Percentiles rank a stretch among this genome's conserved stretches.
Conservation (phyloP, 2,888 invertebrate genomes). For the Tinea pellionella region DNA sequence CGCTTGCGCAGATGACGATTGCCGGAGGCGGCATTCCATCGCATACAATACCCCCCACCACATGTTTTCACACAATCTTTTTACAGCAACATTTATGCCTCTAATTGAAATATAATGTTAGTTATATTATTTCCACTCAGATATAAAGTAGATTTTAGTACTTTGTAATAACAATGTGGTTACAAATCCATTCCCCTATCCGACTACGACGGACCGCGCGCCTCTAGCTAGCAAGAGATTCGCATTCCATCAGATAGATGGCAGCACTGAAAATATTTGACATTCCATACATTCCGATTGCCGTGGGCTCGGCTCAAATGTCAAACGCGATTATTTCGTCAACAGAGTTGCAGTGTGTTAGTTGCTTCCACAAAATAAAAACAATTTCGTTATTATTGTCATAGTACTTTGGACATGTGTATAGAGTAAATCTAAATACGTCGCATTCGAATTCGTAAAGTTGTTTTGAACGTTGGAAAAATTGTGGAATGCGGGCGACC, state of each 20-base stretch:
- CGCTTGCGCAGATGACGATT: constrained; percentile 38
- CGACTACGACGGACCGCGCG: not conserved
- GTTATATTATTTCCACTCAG: too few relatives aligned
- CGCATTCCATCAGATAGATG: constrained; percentile 61
- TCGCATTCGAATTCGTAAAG: constrained; percentile 32
- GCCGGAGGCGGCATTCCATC: constrained; percentile 50
- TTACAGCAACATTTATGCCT: not conserved
- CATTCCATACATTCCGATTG: constrained; percentile 74
- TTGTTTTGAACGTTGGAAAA: constrained; percentile 25
- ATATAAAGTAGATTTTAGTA: not conserved
- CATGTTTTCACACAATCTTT: constrained; percentile 2
- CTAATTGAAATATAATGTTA: too few relatives aligned
- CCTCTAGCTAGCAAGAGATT: constrained; percentile 16
- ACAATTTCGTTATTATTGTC: constrained; percentile 43
- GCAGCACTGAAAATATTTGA: constrained; percentile 75
- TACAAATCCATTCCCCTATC: not conserved
- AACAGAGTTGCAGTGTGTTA: constrained; percentile 67
- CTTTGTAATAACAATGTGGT: not conserved
- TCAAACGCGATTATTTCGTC: constrained; percentile 74
- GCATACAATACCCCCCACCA: constrained; percentile 9
- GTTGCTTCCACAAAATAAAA: constrained; percentile 64
- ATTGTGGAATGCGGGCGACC: constrained; percentile 10
- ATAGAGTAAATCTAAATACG: not conserved
- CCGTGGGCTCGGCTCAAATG: constrained; percentile 79
- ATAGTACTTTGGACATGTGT: constrained; percentile 25